Evolutionary conservation across 1,140 invertebrate genomes (phyloP), one percentile per base, ranked within the genome.

Genomic region (Marisa cornuarietis): DNA sequence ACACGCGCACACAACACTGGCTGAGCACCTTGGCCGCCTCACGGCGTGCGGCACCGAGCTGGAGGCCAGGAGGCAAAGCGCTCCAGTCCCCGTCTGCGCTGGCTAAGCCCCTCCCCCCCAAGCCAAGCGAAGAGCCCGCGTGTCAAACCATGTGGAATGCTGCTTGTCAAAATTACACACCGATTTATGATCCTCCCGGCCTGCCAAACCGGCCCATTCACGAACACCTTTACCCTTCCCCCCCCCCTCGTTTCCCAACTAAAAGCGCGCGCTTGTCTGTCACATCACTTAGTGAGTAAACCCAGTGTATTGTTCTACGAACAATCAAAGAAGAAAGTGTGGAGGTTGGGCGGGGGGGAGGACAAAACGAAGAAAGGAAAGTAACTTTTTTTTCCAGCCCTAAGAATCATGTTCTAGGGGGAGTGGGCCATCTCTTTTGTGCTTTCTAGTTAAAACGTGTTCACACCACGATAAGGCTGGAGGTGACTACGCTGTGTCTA

Each of bases 121-220:
- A 31, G 65, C 65, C 26, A n/a, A 22, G 10, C 65, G 4, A 22
- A 11, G 14, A 14, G 22, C 13, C 14, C 10, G n/a, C 13, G 65
- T 31, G 65, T 31, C 22, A 31, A 31, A 68, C 22, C 65, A 68
- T 68, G n/a, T n/a, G 14, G 65, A 68, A 14, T 68, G 65, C 65
- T 68, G 65, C 76, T 77, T 77, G 76, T 77, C 76, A 77, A 77
- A 77, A 77, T 77, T 63, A 68, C 62, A 26, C 76, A 77, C 65
- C 76, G 66, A 77, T 77, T 77, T 77, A 77, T 77, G 76, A 77
- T 68, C 31, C 26, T 65, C 54, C 54, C 54, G 54, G 54, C 54
- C 16, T 58, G 54, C 54, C 54, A 58, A 11, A 58, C 54, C 54
- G 54, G 54, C 54, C 54, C 54, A 58, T 58, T 58, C 54, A 58